Conservation (phyloP, 2,113 vertebrate genomes). For the Paramisgurnus dabryanus region DNA sequence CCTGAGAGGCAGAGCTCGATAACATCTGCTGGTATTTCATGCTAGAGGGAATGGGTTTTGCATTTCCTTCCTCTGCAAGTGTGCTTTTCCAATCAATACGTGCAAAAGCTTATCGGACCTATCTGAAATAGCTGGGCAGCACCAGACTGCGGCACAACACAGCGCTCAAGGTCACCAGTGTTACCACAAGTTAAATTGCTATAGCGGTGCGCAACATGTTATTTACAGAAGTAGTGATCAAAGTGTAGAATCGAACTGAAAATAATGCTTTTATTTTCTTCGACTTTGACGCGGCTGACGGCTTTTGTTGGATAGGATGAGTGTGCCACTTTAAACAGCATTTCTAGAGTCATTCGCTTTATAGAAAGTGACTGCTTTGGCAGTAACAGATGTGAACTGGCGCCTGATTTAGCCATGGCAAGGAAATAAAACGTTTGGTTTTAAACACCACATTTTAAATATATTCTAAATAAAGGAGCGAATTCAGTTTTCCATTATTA, state of each 20-base stretch:
- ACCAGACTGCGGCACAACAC: neutral
- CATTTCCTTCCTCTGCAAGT: constrained; percentile 63
- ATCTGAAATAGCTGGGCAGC: constrained; percentile 49
- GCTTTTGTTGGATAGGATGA: neutral
- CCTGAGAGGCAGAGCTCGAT: constrained; percentile 56
- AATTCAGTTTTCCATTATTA: neutral
- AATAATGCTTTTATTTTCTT: neutral
- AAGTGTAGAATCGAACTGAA: neutral
- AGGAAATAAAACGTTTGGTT: too few species aligned
- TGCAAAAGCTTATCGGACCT: constrained; percentile 60
- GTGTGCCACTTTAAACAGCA: neutral
- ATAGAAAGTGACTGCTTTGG: neutral
- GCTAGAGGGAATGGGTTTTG: constrained; percentile 54
- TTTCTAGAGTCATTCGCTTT: neutral
- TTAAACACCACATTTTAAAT: neutral
- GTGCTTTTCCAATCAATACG: constrained; percentile 72
- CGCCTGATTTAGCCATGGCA: neutral
- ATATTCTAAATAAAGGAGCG: neutral
- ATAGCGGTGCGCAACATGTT: neutral
- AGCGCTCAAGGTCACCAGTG: constrained; percentile 10
- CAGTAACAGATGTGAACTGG: neutral
- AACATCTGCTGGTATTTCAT: constrained; percentile 66
- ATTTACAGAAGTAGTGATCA: neutral
- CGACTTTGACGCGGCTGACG: neutral
- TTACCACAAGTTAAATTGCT: neutral